Percentiles rank a stretch among this genome's conserved stretches.
phyloP scores from a whole-genome alignment of 2,888 invertebrate genomes.

The Cabera pusaria region DNA sequence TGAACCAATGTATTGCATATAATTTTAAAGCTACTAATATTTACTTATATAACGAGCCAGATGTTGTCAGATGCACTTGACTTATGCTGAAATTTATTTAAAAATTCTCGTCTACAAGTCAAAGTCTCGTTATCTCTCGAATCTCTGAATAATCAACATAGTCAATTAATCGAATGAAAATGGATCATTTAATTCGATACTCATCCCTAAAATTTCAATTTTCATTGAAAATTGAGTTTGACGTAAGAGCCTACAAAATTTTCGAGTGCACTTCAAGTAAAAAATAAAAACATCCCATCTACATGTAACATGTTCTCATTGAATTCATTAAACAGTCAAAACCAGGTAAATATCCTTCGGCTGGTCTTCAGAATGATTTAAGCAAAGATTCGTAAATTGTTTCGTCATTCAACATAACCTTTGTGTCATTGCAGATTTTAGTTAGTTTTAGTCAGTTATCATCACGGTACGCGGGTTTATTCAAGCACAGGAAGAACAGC shows the following conservation, averaged over 20 bases:
- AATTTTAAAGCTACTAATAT: too few species aligned
- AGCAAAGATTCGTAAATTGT: constrained; percentile 37
- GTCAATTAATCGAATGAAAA: too few species aligned
- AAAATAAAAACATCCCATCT: constrained; percentile 66
- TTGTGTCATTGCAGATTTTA: constrained; percentile 75
- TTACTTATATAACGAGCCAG: too few species aligned
- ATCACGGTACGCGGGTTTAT: constrained; percentile 68
- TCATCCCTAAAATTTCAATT: too few species aligned
- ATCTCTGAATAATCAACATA: too few species aligned
- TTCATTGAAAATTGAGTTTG: too few species aligned
- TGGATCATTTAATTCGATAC: too few species aligned
- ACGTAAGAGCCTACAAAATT: constrained; percentile 81
- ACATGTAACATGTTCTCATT: constrained; percentile 83
- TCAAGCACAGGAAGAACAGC: constrained; percentile 69
- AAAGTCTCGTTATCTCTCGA: too few species aligned
- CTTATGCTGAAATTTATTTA: too few species aligned
- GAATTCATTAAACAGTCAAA: constrained; percentile 80
- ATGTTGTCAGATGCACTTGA: too few species aligned
- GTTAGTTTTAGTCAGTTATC: constrained; percentile 79
- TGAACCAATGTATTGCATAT: too few species aligned
- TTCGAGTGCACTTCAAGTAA: constrained; percentile 76
- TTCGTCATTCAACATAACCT: constrained; percentile 67
- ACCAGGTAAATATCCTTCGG: constrained; percentile 59
- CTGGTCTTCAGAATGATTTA: not conserved
- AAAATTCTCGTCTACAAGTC: too few species aligned